Conservation (phyloP, 2,797 vertebrate genomes). For the Arnoldichthys spilopterus region DNA sequence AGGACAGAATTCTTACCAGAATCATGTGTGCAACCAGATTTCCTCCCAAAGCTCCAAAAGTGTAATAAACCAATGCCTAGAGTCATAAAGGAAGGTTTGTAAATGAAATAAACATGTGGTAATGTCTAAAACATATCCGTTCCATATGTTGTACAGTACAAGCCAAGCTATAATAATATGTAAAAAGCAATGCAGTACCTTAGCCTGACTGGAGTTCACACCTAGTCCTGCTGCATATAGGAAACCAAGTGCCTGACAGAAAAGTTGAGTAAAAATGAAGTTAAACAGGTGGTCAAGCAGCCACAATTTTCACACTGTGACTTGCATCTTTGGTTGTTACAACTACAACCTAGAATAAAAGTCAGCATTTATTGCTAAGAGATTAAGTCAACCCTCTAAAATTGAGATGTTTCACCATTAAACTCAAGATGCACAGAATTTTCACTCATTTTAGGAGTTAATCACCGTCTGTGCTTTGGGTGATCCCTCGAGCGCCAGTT, state of each 20-base stretch:
- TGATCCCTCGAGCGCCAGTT: constrained; percentile 89
- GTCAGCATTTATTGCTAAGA: background rate
- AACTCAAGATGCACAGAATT: too few species aligned
- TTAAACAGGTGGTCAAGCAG: background rate
- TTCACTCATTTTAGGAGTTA: constrained; percentile 1
- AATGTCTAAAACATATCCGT: background rate
- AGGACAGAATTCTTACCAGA: constrained; percentile 76
- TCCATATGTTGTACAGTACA: background rate
- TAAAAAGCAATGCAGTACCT: constrained; percentile 78
- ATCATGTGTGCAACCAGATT: constrained; percentile 96
- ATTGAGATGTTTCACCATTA: background rate
- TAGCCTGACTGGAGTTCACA: constrained; percentile 97
- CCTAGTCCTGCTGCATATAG: constrained; percentile 94
- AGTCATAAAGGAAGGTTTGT: constrained; percentile 38
- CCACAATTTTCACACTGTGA: too few species aligned
- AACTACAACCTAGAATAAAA: too few species aligned
- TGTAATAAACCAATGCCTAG: constrained; percentile 97
- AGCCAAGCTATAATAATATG: background rate
- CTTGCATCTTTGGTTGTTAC: too few species aligned
- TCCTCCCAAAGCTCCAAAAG: constrained; percentile 95
- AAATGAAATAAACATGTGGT: background rate
- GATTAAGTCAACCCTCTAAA: background rate
- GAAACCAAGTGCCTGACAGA: constrained; percentile 92
- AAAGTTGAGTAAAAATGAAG: background rate
- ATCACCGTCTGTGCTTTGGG: constrained; percentile 93